Conservation (phyloP, 2,797 vertebrate genomes). For the Leuciscus waleckii region DNA sequence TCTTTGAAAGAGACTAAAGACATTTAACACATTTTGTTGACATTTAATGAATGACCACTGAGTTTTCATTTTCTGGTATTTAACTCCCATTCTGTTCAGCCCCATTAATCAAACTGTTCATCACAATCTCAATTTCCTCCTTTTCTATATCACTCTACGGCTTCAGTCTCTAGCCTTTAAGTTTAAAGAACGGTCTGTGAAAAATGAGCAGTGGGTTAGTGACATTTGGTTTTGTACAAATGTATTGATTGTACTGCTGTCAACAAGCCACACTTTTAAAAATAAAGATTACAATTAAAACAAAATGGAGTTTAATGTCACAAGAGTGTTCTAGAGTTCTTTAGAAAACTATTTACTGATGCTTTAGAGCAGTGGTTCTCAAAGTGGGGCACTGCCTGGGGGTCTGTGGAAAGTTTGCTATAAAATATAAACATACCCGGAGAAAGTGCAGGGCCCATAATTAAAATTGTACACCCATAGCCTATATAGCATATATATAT, state of each 20-base stretch:
- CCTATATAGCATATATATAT: too few species aligned
- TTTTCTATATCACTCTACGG: not conserved
- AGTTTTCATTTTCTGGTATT: conserved; percentile 26
- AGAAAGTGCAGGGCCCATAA: too few species aligned
- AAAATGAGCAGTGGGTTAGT: not conserved
- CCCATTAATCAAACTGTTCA: conserved; percentile 10
- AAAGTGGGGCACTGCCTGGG: too few species aligned
- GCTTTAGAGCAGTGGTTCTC: not conserved
- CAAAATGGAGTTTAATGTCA: not conserved
- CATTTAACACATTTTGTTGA: conserved; percentile 20
- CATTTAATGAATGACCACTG: conserved; percentile 28
- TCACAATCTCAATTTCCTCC: conserved; percentile 18
- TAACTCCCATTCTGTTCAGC: conserved; percentile 22
- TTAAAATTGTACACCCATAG: too few species aligned
- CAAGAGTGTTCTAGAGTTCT: not conserved
- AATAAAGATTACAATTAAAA: conserved; percentile 2
- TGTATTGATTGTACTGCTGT: conserved; percentile 41
- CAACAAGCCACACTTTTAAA: conserved; percentile 14
- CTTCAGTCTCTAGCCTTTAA: conserved; percentile 10
- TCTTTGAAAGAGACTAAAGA: conserved; percentile 3
- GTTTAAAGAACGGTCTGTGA: conserved; percentile 5
- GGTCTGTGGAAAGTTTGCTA: too few species aligned
- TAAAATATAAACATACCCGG: too few species aligned
- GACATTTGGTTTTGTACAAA: conserved; percentile 23
- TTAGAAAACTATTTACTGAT: not conserved